Evolutionary conservation across 2,113 vertebrate species (phyloP).

Genomic region (Hylia prasina): DNA sequence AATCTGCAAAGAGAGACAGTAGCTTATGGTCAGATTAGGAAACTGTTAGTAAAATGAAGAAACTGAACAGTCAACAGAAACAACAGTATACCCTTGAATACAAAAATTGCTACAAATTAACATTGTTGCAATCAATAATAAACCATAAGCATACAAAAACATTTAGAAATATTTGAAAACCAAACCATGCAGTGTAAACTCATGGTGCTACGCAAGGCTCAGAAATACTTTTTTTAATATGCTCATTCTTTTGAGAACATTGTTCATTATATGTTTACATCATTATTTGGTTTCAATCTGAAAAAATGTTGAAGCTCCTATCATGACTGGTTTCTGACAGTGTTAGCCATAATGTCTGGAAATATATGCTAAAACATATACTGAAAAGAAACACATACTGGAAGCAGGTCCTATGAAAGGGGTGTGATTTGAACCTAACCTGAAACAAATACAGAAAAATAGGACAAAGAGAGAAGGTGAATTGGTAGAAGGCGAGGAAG

Average conservation of each 20-base stretch:
- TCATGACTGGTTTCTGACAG: background rate
- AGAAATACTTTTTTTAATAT: background rate
- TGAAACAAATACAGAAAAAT: background rate
- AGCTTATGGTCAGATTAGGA: background rate
- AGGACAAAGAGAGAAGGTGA: background rate
- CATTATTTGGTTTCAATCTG: background rate
- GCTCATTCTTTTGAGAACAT: background rate
- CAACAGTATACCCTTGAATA: background rate
- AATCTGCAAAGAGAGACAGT: conserved; percentile 11
- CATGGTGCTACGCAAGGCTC: background rate
- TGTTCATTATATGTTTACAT: background rate
- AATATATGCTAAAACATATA: background rate
- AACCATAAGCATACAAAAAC: background rate
- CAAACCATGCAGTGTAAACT: background rate
- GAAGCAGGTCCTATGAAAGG: background rate
- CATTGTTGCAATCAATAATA: background rate
- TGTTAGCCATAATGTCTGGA: background rate
- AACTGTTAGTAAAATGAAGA: background rate
- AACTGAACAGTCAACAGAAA: background rate
- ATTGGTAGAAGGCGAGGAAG: background rate
- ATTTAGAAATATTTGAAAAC: background rate
- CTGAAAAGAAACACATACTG: background rate
- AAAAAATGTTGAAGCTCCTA: background rate
- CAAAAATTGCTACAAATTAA: background rate
- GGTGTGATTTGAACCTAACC: background rate